Percentiles rank a stretch among this genome's conserved stretches.
phyloP scores from a whole-genome alignment of 2,888 invertebrate genomes.

The Leistus spinibarbis region DNA sequence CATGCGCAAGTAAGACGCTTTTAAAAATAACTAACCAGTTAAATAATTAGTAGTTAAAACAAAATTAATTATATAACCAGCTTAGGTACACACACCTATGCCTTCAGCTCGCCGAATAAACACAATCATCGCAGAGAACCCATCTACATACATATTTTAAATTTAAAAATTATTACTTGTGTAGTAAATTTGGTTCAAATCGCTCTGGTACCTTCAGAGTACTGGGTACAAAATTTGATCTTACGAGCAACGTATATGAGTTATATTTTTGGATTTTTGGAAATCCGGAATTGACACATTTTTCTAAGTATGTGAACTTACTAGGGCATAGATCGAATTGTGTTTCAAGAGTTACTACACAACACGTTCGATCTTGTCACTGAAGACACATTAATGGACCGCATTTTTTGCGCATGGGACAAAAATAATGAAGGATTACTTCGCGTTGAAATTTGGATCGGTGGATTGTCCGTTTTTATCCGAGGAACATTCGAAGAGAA shows the following conservation, averaged over 20 bases:
- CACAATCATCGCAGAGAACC: too few relatives aligned
- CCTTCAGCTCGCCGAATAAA: too few relatives aligned
- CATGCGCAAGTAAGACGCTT: too few relatives aligned
- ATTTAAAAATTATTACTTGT: too few relatives aligned
- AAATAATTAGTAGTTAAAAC: too few relatives aligned
- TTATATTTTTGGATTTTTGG: background rate
- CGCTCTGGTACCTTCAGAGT: too few relatives aligned
- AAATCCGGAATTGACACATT: background rate
- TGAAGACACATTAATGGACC: slow-evolving; percentile 72
- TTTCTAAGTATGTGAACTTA: background rate
- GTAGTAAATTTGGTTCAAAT: too few relatives aligned
- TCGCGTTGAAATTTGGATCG: slow-evolving; percentile 67
- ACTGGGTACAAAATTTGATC: background rate
- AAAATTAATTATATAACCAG: too few relatives aligned
- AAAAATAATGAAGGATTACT: slow-evolving; percentile 60
- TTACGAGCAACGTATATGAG: background rate
- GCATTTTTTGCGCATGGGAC: slow-evolving; percentile 70
- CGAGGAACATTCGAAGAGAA: slow-evolving; percentile 69
- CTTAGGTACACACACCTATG: too few relatives aligned
- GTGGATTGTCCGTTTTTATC: slow-evolving; percentile 71
- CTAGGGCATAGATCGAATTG: slow-evolving; percentile 60
- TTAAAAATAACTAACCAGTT: too few relatives aligned
- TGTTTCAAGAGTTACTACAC: slow-evolving; percentile 69
- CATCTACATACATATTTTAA: too few relatives aligned
- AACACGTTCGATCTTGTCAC: slow-evolving; percentile 72